Percentiles rank a stretch among this genome's conserved stretches.
phyloP scores from a whole-genome alignment of 1,140 invertebrate species.

The Micrasema longulum region DNA sequence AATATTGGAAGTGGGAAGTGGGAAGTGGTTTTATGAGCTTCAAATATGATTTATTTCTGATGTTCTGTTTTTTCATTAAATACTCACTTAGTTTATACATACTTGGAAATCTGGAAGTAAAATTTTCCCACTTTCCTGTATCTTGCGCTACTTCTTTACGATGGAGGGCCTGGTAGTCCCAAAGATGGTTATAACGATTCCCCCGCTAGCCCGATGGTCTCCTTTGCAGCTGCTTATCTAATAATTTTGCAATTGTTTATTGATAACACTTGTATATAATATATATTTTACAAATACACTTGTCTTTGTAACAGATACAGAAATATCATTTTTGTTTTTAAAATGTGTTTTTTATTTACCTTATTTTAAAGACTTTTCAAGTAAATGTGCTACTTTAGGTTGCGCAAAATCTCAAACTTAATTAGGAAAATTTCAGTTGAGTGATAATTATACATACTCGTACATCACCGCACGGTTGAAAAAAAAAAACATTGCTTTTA shows the following conservation, averaged over 20 bases:
- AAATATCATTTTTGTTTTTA: slow-evolving; percentile 45
- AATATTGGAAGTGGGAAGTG: slow-evolving; percentile 19
- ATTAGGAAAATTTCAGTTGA: too few relatives aligned
- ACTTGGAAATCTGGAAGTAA: background rate
- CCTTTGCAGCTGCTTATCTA: slow-evolving; percentile 47
- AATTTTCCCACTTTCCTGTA: background rate
- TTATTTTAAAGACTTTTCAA: too few relatives aligned
- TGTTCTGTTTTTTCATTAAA: slow-evolving; percentile 4
- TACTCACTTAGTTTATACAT: background rate
- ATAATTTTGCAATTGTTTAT: slow-evolving; percentile 53
- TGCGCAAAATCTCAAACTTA: too few relatives aligned
- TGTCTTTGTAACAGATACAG: slow-evolving; percentile 52
- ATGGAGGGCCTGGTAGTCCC: background rate
- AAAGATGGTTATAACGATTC: background rate
- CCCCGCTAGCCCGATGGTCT: background rate
- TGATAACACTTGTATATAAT: slow-evolving; percentile 52
- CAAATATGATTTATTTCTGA: slow-evolving; percentile 24
- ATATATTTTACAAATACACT: slow-evolving; percentile 34
- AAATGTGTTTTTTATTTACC: slow-evolving; percentile 25
- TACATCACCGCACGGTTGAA: too few relatives aligned
- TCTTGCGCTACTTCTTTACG: background rate
- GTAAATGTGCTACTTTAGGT: too few relatives aligned
- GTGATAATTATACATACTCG: too few relatives aligned
- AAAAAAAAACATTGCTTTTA: too few relatives aligned
- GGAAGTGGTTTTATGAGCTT: background rate